phyloP scores from a whole-genome alignment of 2,888 invertebrate species.

The Strigamia crassipes region DNA sequence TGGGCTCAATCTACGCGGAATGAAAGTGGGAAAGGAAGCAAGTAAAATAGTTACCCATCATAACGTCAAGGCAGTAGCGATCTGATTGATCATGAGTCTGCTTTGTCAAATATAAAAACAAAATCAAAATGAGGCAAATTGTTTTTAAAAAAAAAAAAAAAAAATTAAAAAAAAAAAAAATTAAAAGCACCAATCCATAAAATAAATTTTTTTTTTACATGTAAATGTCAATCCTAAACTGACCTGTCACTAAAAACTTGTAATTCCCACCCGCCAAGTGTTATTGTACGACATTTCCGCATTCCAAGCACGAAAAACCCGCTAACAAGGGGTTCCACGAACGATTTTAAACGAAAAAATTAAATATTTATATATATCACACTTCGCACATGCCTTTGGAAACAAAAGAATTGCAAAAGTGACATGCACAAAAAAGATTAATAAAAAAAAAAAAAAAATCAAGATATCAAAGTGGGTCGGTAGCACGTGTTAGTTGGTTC shows the following conservation, averaged over 20 bases:
- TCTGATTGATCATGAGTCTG: constrained; percentile 45
- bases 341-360: background rate
- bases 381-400: background rate
- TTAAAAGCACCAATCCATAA: too few relatives aligned
- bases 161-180: background rate
- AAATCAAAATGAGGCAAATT: constrained; percentile 41
- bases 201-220: background rate
- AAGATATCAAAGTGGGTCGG: constrained; percentile 35
- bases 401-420: background rate
- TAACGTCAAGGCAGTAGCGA: constrained; percentile 49
- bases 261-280: too few relatives aligned
- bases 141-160: constrained; percentile 24
- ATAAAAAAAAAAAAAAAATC: background rate
- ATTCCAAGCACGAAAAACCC: background rate
- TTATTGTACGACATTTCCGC: too few relatives aligned
- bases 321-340: background rate
- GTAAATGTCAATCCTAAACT: background rate
- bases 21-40: background rate
- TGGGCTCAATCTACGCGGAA: background rate
- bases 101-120: constrained; percentile 3
- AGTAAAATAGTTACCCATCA: constrained; percentile 49
- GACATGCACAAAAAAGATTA: background rate
- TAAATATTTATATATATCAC: background rate
- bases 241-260: background rate
- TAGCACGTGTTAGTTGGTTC: constrained; percentile 47